Base-by-base conservation (phyloP, 2,888 invertebrate genomes). In the Pterostichus madidus region DNA sequence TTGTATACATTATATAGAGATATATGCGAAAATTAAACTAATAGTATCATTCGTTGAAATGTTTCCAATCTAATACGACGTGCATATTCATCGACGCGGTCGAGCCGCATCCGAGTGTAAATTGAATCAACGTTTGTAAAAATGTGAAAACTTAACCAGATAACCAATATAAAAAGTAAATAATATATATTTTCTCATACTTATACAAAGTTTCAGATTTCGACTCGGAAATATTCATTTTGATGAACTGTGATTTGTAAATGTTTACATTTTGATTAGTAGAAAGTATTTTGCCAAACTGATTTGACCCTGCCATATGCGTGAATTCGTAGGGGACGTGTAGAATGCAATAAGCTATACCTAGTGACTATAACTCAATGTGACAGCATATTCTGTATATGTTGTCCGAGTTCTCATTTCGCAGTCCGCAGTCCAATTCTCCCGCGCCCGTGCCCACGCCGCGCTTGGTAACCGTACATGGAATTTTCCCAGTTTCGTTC, bases 301-400 rank as follows among this genome's bases (percentile, higher is more conserved):
- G 85, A 86, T 87, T 86, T 86, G 85, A 86, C 86, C 87, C 87
- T 83, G 83, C 77, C 83, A 83, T 83, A 52, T 77, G 76, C 83
- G 77, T 83, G 76, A 83, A 49, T 73, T 83, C 49, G 83, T 83
- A 87, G 88, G 88, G 88, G 87, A 87, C 88, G 88, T 88, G 88
- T 88, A 88, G 88, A 87, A 88, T 87, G 88, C 88, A 88, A 88
- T 88, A 88, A 88, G 86, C 86, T 87, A 87, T 87, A 86, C 84
- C 85, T 79, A 82, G 83, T 84, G 83, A 83, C 78, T 83, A 53
- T 75, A 56, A 76, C 8, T 59, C 73, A 53, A 39, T 77, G 77
- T 52, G 64, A 8, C 32, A 46, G 17, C 44, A 71, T 24, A 56
- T 32, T 56, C 13, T 31, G 11, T 31, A 24, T 6, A 53, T 32